Base-by-base conservation (phyloP, 2,888 invertebrate genomes). In the Erannis defoliaria region DNA sequence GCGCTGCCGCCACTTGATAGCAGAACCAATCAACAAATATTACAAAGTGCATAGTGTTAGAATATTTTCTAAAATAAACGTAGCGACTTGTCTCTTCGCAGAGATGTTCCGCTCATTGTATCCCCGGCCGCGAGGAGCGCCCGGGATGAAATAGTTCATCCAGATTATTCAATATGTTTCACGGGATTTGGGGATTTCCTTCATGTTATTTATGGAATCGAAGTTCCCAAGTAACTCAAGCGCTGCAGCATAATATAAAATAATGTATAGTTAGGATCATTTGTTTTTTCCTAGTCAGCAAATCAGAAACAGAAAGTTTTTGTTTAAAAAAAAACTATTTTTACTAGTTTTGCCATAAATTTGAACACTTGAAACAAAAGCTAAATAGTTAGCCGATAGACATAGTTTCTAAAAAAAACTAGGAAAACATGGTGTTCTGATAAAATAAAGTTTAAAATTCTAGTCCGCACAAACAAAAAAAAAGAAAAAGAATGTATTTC, bases 121-220 rank as follows among this genome's bases (percentile, higher is more conserved):
- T 14, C 3, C 12, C 12, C 45, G 8, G 10, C n/a, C 53, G 33
- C 19, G 12, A 50, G 38, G 29, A 18, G 33, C n/a, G 37, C 18
- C 9, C 18, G 54, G 60, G 42, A 54, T 37, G 29, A 50, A 49
- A 49, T 54, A 63, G 37, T 58, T 58, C 23, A 54, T 26, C 42
- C 58, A 58, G 62, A 63, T 63, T 58, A 55, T 58, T 58, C 53
- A 42, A 62, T 62, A 56, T 55, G 53, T 62, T 56, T 56, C 35
- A 46, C 40, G 54, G 60, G 49, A 48, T 60, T 60, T 35, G 46
- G 48, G 23, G 54, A 21, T 59, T 51, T 56, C 48, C 38, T 38
- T n/a, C 12, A 12, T 29, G 49, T 43, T 50, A 57, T 57, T 56
- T 57, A 57, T 50, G 26, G 50, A 56, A 19, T 31, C 19, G 31